Base-by-base conservation (phyloP, 2,113 vertebrate genomes). In the Talpa occidentalis region DNA sequence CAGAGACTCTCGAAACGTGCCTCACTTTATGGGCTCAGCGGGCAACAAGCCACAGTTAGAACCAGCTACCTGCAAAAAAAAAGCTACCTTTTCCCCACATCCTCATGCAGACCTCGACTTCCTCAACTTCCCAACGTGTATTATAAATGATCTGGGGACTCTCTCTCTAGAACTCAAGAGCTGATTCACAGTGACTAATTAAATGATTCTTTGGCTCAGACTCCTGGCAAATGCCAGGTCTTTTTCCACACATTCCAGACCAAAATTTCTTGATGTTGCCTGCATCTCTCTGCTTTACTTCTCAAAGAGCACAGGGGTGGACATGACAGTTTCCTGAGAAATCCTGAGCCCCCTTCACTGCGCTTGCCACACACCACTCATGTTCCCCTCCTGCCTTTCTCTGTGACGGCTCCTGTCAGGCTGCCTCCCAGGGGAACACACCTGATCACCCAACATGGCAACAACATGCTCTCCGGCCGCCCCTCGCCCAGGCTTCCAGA, bases 401-500 rank as follows among this genome's bases (percentile, higher is more conserved):
- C 64, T 26, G 47, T 21, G 95, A 81, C 77, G 78, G 78, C 42
- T 62, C 22, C 52, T 73, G 76, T 52, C 19, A 85, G 62, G 64
- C 59, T 80, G 90, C 84, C 78, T 59, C 40, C 40, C n/a, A n/a
- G n/a, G n/a, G 69, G 90, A 40, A 62, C 62, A 91, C 93, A 94
- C 94, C 96, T 93, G 80, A 95, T 47, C 21, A 67, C 54, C 73
- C 92, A 35, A 60, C 42, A 70, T 22, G 47, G 47, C 12, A 11
- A 49, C 47, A 49, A 52, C 62, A 60, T 52, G 15, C 82, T 52
- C 72, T 85, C 86, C 83, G 37, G 17, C 76, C 40, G 85, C 90
- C 82, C 62, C 90, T 84, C 83, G 40, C 94, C 89, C 52, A n/a
- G 83, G n/a, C 54, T 74, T 64, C 82, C 82, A 90, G 89, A 9